Percentiles rank a stretch among this genome's conserved stretches.
Evolutionary conservation across 2,797 vertebrate species (phyloP).

Genomic region (Mormyrops attenuatus): DNA sequence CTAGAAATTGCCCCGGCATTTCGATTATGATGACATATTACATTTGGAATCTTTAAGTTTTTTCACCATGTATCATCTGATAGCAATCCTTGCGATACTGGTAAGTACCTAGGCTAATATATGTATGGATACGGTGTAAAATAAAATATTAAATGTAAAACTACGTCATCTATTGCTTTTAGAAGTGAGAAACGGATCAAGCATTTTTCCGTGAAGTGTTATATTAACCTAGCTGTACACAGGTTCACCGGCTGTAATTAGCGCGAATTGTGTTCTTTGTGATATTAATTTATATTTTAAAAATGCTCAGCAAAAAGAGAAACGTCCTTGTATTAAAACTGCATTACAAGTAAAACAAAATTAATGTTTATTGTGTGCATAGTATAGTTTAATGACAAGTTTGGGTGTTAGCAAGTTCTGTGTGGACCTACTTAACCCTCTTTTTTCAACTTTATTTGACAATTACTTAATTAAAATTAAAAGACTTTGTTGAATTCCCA

Average conservation of each 20-base stretch:
- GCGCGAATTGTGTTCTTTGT: too few species aligned
- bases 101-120: neutral
- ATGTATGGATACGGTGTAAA: neutral
- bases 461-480: too few species aligned
- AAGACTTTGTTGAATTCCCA: too few species aligned
- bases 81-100: neutral
- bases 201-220: neutral
- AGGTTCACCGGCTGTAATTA: too few species aligned
- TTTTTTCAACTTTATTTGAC: neutral
- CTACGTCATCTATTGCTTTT: neutral
- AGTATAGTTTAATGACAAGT: neutral
- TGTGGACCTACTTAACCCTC: neutral
- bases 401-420: neutral
- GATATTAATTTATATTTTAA: neutral
- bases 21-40: neutral
- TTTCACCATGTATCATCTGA: neutral
- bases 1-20: neutral
- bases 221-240: neutral
- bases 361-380: neutral
- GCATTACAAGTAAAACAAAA: neutral
- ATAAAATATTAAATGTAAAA: neutral
- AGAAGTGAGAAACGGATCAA: neutral
- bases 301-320: neutral
- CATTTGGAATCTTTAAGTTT: neutral
- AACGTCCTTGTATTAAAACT: neutral